phyloP scores from a whole-genome alignment of 2,888 invertebrate genomes.

The Lingula anatina region DNA sequence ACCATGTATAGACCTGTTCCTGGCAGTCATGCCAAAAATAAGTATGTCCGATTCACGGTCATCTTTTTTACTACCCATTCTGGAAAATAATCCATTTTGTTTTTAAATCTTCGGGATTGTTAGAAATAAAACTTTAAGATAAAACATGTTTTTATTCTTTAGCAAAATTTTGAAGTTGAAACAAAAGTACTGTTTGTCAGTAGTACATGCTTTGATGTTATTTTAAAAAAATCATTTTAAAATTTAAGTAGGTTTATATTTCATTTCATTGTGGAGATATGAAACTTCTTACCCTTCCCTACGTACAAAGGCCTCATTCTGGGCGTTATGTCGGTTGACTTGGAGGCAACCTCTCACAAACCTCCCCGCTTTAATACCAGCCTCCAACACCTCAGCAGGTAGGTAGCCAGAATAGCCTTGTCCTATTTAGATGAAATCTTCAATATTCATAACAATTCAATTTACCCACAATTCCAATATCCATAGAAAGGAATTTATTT shows the following conservation, averaged over 20 bases:
- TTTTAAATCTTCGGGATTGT: too few species aligned
- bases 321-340: slow-evolving; percentile 43
- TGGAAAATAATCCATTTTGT: too few species aligned
- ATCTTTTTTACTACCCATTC: too few species aligned
- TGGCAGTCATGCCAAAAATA: slow-evolving; percentile 22
- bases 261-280: too few species aligned
- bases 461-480: background rate
- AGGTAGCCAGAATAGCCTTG: slow-evolving; percentile 34
- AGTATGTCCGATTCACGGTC: slow-evolving; percentile 27
- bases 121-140: too few species aligned
- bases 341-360: slow-evolving; percentile 40
- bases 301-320: slow-evolving; percentile 41
- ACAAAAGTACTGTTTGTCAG: too few species aligned
- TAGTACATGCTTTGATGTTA: too few species aligned
- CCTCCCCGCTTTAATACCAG: slow-evolving; percentile 35
- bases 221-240: too few species aligned
- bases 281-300: slow-evolving; percentile 25
- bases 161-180: too few species aligned
- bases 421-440: slow-evolving; percentile 15
- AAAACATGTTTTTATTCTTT: too few species aligned
- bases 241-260: too few species aligned
- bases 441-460: background rate
- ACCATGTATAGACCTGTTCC: slow-evolving; percentile 34
- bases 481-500: background rate
- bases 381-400: slow-evolving; percentile 31